Base-by-base conservation (phyloP, 1,140 invertebrate species). In the Lucilia sericata region DNA sequence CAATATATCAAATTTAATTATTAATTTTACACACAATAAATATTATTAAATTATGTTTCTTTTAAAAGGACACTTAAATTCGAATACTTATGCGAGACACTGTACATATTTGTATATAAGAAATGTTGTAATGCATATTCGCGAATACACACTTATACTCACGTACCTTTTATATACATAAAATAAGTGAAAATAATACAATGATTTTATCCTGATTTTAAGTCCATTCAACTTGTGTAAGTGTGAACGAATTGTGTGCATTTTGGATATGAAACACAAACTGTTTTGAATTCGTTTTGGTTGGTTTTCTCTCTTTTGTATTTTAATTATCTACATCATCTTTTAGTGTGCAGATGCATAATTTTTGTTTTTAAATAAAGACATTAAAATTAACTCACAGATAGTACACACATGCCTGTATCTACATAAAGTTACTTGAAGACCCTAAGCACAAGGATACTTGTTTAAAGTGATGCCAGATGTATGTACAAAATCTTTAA, bases 321-420 rank as follows among this genome's bases (percentile, higher is more conserved):
- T 70, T 70, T 70, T 70, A 70, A 70, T 70, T 70, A 70, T 12
- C n/a, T 19, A 9, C 65, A 70, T 70, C 65, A 19, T 21, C 65
- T 21, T 19, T 12, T 21, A n/a, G 55, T 60, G 55, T 60, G 55
- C 55, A 60, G 65, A 19, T 70, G 65, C 65, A 70, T 70, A 70
- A 60, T 17, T 14, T 60, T 60, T n/a, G n/a, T n/a, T 60, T n/a
- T 60, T 7, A 17, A 60, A 60, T 60, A n/a, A 60, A 60, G 55
- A 60, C 55, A 60, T 60, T 60, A 60, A 60, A 60, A 60, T 60
- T 60, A n/a, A 60, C 55, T 60, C 55, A n/a, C n/a, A 60, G 7
- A 60, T 17, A 14, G 14, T 60, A 60, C 55, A 60, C 5, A 42
- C 42, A 42, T 42, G 10, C 42, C 5, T 30, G 25, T 42, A 42